These are phyloP conservation scores for Panopea generosa DNA, from an alignment of 2,888 invertebrate genomes.

Conservation along the genomic window DNA sequence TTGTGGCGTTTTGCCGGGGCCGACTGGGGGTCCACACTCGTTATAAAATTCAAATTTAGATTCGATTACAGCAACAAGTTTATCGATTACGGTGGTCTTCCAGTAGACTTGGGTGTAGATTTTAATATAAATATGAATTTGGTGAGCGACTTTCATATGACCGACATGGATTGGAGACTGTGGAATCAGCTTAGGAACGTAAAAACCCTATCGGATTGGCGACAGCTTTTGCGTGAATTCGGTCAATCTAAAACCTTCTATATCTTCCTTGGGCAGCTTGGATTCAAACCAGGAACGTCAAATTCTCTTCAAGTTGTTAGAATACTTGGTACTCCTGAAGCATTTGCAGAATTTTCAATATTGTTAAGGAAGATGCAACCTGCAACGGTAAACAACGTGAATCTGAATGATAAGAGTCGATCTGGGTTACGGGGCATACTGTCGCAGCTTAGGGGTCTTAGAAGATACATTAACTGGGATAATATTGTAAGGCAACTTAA, in stretches of 20 bases:
- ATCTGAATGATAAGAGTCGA: constrained; percentile 25
- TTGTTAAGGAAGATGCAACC: constrained; percentile 54
- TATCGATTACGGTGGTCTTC: constrained; percentile 59
- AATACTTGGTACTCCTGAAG: constrained; percentile 65
- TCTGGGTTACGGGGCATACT: constrained; percentile 50
- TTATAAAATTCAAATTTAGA: constrained; percentile 57
- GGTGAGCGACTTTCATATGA: constrained; percentile 55
- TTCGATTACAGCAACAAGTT: constrained; percentile 53
- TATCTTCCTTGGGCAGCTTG: constrained; percentile 64
- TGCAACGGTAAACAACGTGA: constrained; percentile 18
- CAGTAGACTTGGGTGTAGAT: constrained; percentile 56
- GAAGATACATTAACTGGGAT: constrained; percentile 62
- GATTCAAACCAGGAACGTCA: constrained; percentile 66
- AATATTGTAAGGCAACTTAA: constrained; percentile 32
- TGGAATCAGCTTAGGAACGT: constrained; percentile 54
- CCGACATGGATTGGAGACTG: constrained; percentile 56
- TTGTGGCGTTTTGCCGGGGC: constrained; percentile 68
- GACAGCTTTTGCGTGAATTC: constrained; percentile 58
- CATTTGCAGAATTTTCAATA: constrained; percentile 47
- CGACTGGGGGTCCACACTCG: constrained; percentile 66
- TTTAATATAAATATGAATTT: constrained; percentile 47
- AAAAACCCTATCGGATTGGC: constrained; percentile 46
- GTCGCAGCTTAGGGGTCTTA: constrained; percentile 48
- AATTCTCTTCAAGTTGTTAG: constrained; percentile 66
- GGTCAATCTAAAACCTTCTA: constrained; percentile 66